Conservation (phyloP, 2,113 vertebrate species). For the Podarcis cretensis region DNA sequence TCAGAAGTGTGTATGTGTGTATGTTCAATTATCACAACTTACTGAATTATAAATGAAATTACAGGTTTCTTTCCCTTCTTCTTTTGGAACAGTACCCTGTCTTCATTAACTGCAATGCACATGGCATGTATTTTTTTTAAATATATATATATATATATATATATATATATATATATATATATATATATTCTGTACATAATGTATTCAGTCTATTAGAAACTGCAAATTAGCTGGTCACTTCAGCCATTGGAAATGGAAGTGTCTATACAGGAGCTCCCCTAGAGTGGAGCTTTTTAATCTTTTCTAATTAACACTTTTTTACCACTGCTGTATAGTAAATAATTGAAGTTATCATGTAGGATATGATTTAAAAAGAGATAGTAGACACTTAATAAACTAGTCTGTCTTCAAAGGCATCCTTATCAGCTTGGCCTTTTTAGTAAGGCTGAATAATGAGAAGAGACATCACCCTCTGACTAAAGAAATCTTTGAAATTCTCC, state of each 20-base stretch:
- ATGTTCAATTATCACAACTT: too few species aligned
- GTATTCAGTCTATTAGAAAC: neutral
- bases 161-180: neutral
- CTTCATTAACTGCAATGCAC: neutral
- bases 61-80: neutral
- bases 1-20: neutral
- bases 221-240: constrained; percentile 18
- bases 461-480: constrained; percentile 5
- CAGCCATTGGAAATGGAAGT: neutral
- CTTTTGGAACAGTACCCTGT: neutral
- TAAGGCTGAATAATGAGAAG: constrained; percentile 13
- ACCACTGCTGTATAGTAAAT: constrained; percentile 23
- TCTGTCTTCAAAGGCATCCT: constrained; percentile 28
- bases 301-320: constrained; percentile 39
- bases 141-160: neutral
- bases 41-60: neutral
- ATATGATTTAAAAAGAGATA: constrained; percentile 25
- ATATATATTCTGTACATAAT: neutral
- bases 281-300: constrained; percentile 22
- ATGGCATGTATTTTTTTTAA: too few species aligned
- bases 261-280: neutral
- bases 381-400: constrained; percentile 19
- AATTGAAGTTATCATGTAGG: constrained; percentile 26
- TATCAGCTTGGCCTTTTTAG: constrained; percentile 19
- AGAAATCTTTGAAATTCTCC: constrained; percentile 25